Evolutionary conservation across 2,888 invertebrate species (phyloP).

Genomic region (Limulus polyphemus): DNA sequence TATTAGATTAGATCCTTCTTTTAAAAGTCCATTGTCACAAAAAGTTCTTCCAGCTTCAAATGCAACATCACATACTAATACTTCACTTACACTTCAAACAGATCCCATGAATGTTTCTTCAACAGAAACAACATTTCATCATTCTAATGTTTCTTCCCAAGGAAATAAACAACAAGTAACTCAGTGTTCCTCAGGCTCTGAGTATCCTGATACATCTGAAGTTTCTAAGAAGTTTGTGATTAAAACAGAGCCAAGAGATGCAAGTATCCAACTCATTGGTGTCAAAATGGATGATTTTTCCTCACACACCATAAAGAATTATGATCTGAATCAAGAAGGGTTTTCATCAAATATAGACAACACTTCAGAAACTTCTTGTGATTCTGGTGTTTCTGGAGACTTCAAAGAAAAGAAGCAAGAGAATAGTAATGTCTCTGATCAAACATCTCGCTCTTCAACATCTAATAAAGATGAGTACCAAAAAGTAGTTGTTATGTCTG

Average conservation of each 20-base stretch:
- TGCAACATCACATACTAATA: slow-evolving; percentile 11
- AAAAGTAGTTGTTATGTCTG: background rate
- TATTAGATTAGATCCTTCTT: too few relatives aligned
- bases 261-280: too few relatives aligned
- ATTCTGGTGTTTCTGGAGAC: background rate
- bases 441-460: background rate
- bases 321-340: too few relatives aligned
- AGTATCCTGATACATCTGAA: slow-evolving; percentile 1
- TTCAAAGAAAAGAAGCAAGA: background rate
- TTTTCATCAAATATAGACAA: background rate
- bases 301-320: too few relatives aligned
- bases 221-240: too few relatives aligned
- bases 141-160: too few relatives aligned
- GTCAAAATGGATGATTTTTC: too few relatives aligned
- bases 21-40: background rate
- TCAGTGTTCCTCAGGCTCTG: slow-evolving; percentile 1
- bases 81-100: slow-evolving; percentile 5
- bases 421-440: background rate
- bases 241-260: too few relatives aligned
- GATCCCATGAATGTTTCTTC: too few relatives aligned
- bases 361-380: background rate
- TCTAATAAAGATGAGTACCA: background rate
- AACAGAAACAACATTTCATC: too few relatives aligned
- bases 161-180: too few relatives aligned
- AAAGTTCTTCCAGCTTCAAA: slow-evolving; percentile 3